Base-by-base conservation (phyloP, 2,888 invertebrate genomes). In the Mythimna impura region DNA sequence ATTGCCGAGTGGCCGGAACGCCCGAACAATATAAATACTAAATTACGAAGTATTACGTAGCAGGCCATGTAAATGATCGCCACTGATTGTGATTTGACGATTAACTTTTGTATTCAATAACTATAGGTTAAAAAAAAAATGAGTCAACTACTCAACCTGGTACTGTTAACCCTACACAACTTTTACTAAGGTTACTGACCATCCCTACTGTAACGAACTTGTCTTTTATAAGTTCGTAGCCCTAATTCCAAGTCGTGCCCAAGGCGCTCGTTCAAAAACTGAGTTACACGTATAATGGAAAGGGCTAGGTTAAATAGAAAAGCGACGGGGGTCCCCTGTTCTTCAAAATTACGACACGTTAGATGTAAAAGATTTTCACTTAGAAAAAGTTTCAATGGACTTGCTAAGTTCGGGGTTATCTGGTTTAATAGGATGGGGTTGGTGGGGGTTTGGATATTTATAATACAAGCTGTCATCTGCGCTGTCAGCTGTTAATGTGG, bases 261-360 rank as follows among this genome's bases (percentile, higher is more conserved):
- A 81, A 69, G 84, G 80, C 76, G 58, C 63, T 82, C 84, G 83
- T 87, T 86, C 76, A 78, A 74, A 84, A 88, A 89, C 84, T 84
- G 80, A 88, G 83, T 88, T 88, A 82, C 80, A 74, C 81, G 84
- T 88, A 82, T 88, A 88, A 89, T 89, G 84, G 86, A 80, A 86
- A 84, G 81, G 86, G 78, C 84, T 84, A 79, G 68, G 80, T 72
- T 77, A 71, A 79, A 83, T 74, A 83, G 83, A 76, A 79, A 80
- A 73, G 66, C 74, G 74, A 77, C 79, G 76, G 66, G 54, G 62
- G 63, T 62, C 52, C 25, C 66, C 75, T 74, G 63, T n/a, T 74
- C 62, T 76, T 69, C 50, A 57, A 76, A 81, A 80, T 83, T 72
- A 83, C 73, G 75, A 80, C 68, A 74, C 69, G 67, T 75, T 71